phyloP scores from a whole-genome alignment of 1,140 invertebrate genomes.

The Asobara japonica region DNA sequence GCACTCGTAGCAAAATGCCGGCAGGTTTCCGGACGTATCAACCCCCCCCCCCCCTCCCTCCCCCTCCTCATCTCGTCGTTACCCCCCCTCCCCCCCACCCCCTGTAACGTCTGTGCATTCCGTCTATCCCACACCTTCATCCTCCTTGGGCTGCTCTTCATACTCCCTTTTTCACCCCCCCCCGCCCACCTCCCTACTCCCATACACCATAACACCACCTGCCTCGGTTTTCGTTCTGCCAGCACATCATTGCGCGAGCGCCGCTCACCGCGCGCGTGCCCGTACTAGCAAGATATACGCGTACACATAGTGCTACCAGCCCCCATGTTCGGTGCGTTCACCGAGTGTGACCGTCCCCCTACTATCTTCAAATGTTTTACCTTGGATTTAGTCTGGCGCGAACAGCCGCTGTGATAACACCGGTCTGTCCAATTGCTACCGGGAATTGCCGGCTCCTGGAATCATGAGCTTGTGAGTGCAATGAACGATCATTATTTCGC shows the following conservation, averaged over 20 bases:
- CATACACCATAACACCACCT: not conserved
- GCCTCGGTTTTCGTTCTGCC: not conserved
- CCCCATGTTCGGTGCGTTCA: not conserved
- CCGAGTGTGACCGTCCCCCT: not conserved
- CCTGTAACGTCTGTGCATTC: not conserved
- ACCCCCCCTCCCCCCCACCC: not conserved
- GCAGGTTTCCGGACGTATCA: conserved; percentile 14
- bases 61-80: not conserved
- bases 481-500: no score
- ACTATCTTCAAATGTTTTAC: conserved; percentile 35
- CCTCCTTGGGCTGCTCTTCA: not conserved
- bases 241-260: conserved; percentile 33
- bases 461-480: no score
- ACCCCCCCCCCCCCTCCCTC: not conserved
- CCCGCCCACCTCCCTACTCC: not conserved
- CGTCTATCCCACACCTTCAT: not conserved
- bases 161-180: not conserved
- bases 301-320: not conserved
- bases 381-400: conserved; percentile 40
- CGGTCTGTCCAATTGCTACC: not conserved
- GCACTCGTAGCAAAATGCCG: not conserved
- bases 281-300: conserved; percentile 33
- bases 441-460: no score
- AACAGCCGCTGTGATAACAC: conserved; percentile 39
- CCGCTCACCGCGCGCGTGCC: conserved; percentile 28